Evolutionary conservation across 2,797 vertebrate species (phyloP).

Genomic region (Pristis pectinata): DNA sequence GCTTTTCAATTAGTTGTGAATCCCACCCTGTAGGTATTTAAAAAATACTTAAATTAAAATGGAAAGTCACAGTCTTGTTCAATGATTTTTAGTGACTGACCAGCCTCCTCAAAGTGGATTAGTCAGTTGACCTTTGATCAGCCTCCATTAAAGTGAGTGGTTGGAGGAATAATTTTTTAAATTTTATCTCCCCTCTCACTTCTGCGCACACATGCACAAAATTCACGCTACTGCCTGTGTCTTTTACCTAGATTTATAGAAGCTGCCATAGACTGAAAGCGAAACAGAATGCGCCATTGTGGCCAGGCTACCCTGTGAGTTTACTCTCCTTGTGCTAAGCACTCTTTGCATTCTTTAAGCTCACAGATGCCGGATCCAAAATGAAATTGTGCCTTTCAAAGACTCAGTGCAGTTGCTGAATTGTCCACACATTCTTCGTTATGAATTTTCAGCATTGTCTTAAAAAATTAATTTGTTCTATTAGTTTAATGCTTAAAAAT

Average conservation of each 20-base stretch:
- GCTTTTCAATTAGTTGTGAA: no score
- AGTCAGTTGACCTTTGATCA: no score
- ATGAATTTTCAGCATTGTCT: neutral
- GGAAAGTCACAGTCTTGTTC: no score
- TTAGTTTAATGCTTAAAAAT: neutral
- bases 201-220: no score
- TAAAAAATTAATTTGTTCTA: neutral
- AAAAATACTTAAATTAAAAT: no score
- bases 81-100: no score
- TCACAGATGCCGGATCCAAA: neutral
- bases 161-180: no score
- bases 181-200: no score
- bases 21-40: no score
- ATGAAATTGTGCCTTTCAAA: neutral
- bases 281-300: neutral
- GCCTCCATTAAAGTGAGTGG: no score
- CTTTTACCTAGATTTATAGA: neutral
- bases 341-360: neutral
- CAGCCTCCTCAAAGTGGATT: no score
- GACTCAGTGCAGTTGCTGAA: neutral
- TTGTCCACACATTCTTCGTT: neutral
- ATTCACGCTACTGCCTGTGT: no score
- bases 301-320: neutral
- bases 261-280: neutral
- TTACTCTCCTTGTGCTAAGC: neutral